Conservation (phyloP, 2,888 invertebrate genomes). For the Neelides folsomi region DNA sequence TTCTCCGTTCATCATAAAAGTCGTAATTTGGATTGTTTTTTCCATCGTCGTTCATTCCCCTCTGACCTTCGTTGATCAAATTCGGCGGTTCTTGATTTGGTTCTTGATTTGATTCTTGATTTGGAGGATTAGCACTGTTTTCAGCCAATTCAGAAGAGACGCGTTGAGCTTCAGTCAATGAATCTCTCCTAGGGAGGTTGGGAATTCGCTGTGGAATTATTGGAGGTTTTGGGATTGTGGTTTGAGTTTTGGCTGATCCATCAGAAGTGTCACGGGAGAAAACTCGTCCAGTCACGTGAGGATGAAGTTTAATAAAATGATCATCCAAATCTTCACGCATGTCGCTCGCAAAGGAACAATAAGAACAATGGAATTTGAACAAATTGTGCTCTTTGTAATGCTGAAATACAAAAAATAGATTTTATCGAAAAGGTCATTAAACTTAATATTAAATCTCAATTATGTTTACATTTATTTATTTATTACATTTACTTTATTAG, state of each 20-base stretch:
- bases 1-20: background rate
- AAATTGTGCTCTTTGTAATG: constrained; percentile 41
- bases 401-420: constrained; percentile 29
- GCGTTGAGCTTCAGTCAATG: too few species aligned
- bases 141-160: too few species aligned
- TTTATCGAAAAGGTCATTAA: too few species aligned
- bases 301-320: constrained; percentile 36
- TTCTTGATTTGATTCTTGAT: too few species aligned
- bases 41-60: background rate
- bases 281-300: constrained; percentile 30
- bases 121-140: too few species aligned
- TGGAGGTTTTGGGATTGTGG: too few species aligned
- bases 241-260: background rate
- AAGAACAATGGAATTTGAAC: constrained; percentile 42
- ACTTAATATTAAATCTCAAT: too few species aligned
- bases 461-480: too few species aligned
- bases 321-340: constrained; percentile 38
- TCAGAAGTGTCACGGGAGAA: constrained; percentile 22
- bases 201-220: too few species aligned
- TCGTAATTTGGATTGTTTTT: background rate
- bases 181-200: too few species aligned
- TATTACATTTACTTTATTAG: too few species aligned
- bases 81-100: too few species aligned
- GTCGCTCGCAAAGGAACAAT: constrained; percentile 40
- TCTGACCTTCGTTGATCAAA: background rate